Evolutionary conservation across 1,140 invertebrate genomes (phyloP), one percentile per base, ranked within the genome.

Genomic region (Hylaeus anthracinus): DNA sequence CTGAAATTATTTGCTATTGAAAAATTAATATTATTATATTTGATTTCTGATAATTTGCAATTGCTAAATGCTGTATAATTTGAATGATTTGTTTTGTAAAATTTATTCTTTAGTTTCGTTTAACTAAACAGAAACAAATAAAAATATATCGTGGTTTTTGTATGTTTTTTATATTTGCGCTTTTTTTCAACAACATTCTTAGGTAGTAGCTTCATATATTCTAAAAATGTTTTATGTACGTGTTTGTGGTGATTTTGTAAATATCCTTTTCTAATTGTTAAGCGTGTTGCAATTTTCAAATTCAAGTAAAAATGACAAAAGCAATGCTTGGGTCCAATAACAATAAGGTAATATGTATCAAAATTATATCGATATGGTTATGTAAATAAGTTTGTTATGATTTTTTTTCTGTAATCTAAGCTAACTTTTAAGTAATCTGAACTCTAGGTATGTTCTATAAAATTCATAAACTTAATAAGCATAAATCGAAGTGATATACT

Each of bases 241-340:
- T 60, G 26, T 9, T 1, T 60, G 9, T 43, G 39, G 8, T 14
- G 39, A 6, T 65, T 1, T 76, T 67, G 9, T 66, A 15, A 41
- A 67, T 51, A 41, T 48, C 56, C 6, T 67, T 60, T 37, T 60
- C 0, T 55, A 12, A 39, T 64, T 48, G 26, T 43, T 64, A 64
- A 6, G 14, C 4, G 10, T 48, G 48, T 6, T 15, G 0, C 10
- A 43, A 51, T 56, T 75, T 56, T 66, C 43, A 55, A 65, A 41
- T 74, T 37, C 15, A 67, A n/a, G 6, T 39, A 5, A 15, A 48
- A 73, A 73, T 51, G 51, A 41, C 37, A 73, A 63, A 15, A 39
- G 14, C 37, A 37, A 37, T 4, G 6, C 37, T 8, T n/a, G 58
- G 26, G 37, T 60, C 5, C 15, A 60, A 37, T 60, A 60, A n/a